phyloP scores from a whole-genome alignment of 53 echinoderm and acorn worm species.

The Astropecten irregularis region DNA sequence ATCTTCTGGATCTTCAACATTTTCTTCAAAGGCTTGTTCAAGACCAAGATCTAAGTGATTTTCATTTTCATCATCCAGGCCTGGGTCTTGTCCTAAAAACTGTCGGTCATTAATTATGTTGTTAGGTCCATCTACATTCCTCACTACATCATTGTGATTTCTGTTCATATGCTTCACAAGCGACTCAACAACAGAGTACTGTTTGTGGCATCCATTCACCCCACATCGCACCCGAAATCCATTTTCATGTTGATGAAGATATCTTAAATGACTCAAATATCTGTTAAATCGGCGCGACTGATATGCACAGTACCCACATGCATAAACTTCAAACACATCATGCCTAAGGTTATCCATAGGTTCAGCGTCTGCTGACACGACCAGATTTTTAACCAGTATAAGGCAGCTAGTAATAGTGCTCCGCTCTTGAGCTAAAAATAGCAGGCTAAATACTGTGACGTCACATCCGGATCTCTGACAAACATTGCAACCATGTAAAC shows the following conservation, averaged over 20 bases:
- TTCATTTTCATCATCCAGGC: neutral
- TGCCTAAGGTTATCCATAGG: too few species aligned
- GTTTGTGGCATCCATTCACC: slow-evolving; percentile 8
- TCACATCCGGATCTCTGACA: too few species aligned
- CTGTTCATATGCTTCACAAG: slow-evolving; percentile 4
- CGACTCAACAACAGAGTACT: slow-evolving; percentile 11
- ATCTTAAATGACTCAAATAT: slow-evolving; percentile 15
- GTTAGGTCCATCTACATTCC: slow-evolving; percentile 1
- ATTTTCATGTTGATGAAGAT: slow-evolving; percentile 10
- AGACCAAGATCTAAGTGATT: neutral
- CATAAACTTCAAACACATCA: neutral
- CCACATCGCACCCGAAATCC: slow-evolving; percentile 4
- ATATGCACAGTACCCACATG: neutral
- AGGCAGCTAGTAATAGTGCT: too few species aligned
- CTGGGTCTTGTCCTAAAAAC: neutral
- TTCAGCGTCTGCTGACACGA: too few species aligned
- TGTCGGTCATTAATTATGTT: too few species aligned
- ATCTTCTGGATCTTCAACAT: slow-evolving; percentile 3
- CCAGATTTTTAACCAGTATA: too few species aligned
- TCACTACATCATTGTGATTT: slow-evolving; percentile 4
- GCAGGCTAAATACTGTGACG: too few species aligned
- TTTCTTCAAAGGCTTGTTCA: neutral
- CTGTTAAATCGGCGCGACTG: neutral
- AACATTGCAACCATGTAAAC: too few species aligned
- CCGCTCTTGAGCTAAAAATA: too few species aligned